These are phyloP conservation scores for Fragum sueziense DNA, from an alignment of 2,888 invertebrate genomes.

Conservation along the genomic window DNA sequence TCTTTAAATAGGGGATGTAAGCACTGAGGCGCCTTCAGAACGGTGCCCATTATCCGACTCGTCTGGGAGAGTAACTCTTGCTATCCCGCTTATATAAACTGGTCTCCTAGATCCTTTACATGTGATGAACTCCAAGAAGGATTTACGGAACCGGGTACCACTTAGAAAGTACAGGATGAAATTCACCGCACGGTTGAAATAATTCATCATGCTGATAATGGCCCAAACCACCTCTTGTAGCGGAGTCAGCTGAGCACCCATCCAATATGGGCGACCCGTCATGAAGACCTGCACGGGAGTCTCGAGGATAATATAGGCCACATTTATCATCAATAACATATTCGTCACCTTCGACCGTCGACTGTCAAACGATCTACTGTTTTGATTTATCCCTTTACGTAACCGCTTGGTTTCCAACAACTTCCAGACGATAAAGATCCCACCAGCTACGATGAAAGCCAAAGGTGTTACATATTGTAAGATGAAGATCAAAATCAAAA, in stretches of 20 bases:
- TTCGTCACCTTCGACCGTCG: neutral
- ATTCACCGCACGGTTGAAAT: constrained; percentile 3
- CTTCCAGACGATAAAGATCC: constrained; percentile 2
- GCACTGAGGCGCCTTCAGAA: neutral
- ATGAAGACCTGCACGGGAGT: constrained; percentile 5
- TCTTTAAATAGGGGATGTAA: neutral
- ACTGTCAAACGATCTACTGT: neutral
- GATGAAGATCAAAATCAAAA: neutral
- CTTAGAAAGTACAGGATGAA: constrained; percentile 22
- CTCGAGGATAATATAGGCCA: neutral
- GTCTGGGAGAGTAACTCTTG: neutral
- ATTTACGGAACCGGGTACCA: constrained; percentile 7
- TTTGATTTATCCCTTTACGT: neutral
- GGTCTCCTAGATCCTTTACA: neutral
- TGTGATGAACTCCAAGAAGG: constrained; percentile 3
- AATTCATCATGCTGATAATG: constrained; percentile 4
- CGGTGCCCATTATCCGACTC: neutral
- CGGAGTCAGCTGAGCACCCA: neutral
- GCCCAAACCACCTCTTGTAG: constrained; percentile 19
- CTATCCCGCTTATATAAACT: neutral
- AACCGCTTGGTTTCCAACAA: neutral
- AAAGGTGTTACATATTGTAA: neutral
- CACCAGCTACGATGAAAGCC: neutral
- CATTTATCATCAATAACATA: constrained; percentile 2
- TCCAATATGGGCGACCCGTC: neutral